These are phyloP conservation scores for Onychomys torridus DNA, from an alignment of 2,797 vertebrate species.

Conservation along the genomic window DNA sequence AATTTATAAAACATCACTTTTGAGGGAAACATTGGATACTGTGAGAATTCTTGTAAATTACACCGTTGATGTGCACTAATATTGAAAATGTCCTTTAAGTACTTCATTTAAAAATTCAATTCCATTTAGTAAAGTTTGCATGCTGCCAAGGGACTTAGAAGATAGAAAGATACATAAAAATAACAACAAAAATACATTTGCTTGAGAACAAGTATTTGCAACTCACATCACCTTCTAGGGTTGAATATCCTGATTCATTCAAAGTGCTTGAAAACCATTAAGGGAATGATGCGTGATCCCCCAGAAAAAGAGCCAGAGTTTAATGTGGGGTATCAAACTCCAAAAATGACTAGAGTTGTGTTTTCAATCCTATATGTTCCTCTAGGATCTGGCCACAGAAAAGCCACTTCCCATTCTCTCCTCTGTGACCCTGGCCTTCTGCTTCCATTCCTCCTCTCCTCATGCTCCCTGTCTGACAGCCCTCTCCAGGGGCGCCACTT, in stretches of 20 bases:
- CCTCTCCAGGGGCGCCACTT: background rate
- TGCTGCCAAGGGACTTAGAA: slow-evolving; percentile 30
- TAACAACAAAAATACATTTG: slow-evolving; percentile 34
- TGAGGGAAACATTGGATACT: slow-evolving; percentile 1
- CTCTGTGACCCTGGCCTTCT: background rate
- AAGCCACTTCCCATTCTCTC: background rate
- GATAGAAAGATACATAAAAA: slow-evolving; percentile 50
- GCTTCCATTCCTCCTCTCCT: background rate
- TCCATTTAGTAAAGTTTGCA: slow-evolving; percentile 44
- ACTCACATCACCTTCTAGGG: background rate
- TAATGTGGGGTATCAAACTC: background rate
- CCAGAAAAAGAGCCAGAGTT: slow-evolving; percentile 38
- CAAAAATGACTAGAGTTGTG: background rate
- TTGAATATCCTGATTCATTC: slow-evolving; percentile 16
- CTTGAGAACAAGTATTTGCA: background rate
- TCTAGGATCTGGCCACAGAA: background rate
- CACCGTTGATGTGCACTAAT: slow-evolving; percentile 46
- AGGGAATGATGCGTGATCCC: background rate
- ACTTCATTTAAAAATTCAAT: slow-evolving; percentile 66
- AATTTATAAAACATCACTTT: slow-evolving; percentile 63
- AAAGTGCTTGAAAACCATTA: slow-evolving; percentile 14
- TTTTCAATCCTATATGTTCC: background rate
- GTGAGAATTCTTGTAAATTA: slow-evolving; percentile 42
- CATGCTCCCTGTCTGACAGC: too few species aligned
- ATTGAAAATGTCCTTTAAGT: slow-evolving; percentile 54